Base-by-base conservation (phyloP, 2,888 invertebrate genomes). In the Protophormia terraenovae region DNA sequence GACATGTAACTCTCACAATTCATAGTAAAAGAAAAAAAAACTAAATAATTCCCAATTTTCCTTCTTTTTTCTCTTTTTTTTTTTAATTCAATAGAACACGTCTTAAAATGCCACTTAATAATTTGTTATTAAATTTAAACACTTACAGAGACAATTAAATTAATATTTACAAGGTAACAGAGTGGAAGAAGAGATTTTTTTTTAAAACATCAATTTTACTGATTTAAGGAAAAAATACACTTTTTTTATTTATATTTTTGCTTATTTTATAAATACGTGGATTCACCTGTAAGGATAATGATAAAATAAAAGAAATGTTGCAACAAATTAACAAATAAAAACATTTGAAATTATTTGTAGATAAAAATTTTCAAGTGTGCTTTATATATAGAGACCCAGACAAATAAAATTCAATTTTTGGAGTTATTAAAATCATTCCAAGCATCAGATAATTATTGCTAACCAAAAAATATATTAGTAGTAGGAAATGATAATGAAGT, bases 211-310 rank as follows among this genome's bases (percentile, higher is more conserved):
- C 19, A 14, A 27, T 35, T 75, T 38, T 12, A 53, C 27, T 55
- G 22, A 69, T 32, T 67, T 55, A 32, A 45, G 41, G 38, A 47
- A 41, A 66, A 69, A 72, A 62, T 75, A 83, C 47, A 53, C 10
- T 29, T 38, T 67, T 50, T 32, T 53, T 50, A 35, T 27, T 41
- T 50, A 35, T 38, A 45, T 19, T 35, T 71, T 47, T 29, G 60
- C 47, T 24, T 55, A 32, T 73, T 87, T 90, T 89, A 91, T 87
- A 91, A 90, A 89, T 91, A 91, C 89, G 92, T 91, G 86, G 91
- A 91, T 91, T 91, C 91, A 90, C 91, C 91, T 91, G 89, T 72
- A 91, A 91, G 81, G 83, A 89, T 87, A 71, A 89, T 67, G 81
- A 86, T 67, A 85, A 84, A 58, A 84, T 82, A 22, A 76, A 64